These are phyloP conservation scores for Stenichneumon culpator DNA, from an alignment of 2,888 invertebrate genomes.

Conservation along the genomic window DNA sequence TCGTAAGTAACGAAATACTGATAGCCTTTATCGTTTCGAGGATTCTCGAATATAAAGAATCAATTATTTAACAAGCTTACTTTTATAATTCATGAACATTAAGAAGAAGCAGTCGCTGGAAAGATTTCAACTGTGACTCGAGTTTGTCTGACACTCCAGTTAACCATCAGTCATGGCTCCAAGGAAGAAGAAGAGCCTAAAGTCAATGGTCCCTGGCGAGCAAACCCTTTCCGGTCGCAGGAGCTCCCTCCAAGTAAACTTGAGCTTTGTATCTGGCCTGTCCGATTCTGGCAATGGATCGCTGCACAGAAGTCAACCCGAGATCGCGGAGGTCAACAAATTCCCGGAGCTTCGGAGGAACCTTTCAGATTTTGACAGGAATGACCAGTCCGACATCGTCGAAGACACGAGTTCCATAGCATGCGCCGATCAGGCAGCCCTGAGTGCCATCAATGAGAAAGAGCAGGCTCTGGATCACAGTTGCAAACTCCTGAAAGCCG, in stretches of 20 bases:
- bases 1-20: not conserved
- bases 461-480: conserved; percentile 71
- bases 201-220: not conserved
- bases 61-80: not conserved
- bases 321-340: conserved; percentile 31
- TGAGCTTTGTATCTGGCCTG: conserved; percentile 75
- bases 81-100: not conserved
- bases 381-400: not conserved
- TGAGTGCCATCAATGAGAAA: conserved; percentile 66
- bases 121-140: too few species aligned
- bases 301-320: conserved; percentile 49
- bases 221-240: conserved; percentile 62
- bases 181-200: conserved; percentile 3
- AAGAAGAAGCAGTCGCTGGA: too few species aligned
- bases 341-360: not conserved
- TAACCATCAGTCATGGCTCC: conserved; percentile 33
- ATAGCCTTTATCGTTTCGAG: not conserved
- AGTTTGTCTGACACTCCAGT: not conserved
- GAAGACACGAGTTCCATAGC: conserved; percentile 22
- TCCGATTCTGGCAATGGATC: conserved; percentile 74
- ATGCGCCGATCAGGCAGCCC: not conserved
- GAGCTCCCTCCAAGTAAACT: conserved; percentile 79
- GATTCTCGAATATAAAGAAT: not conserved
- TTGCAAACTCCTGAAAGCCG: conserved; percentile 73
- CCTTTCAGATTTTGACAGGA: conserved; percentile 6